Evolutionary conservation across 2,888 invertebrate genomes (phyloP).

Genomic region (Harmothoe impar): DNA sequence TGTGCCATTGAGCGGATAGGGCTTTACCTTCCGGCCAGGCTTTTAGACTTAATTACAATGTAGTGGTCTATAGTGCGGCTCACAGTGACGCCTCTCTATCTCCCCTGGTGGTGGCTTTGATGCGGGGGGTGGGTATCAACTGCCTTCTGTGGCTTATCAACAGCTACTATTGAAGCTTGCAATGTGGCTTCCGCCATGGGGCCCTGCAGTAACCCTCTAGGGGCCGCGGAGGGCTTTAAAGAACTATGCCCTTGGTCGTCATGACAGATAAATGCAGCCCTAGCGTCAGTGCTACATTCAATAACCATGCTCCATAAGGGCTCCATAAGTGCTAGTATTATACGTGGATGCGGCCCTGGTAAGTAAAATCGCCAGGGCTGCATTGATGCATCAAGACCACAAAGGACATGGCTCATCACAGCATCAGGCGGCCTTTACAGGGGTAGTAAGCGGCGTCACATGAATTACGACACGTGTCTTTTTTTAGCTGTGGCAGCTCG

Average conservation of each 20-base stretch:
- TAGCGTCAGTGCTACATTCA: too few species aligned
- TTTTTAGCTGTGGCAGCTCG: neutral
- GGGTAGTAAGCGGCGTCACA: neutral
- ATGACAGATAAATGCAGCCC: too few species aligned
- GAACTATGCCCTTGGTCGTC: too few species aligned
- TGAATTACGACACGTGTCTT: slow-evolving; percentile 1
- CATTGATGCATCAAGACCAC: too few species aligned
- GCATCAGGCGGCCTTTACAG: too few species aligned
- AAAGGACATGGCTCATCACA: too few species aligned
- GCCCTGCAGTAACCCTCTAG: too few species aligned
- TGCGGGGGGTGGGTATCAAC: neutral
- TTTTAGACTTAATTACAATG: slow-evolving; percentile 24
- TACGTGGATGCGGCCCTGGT: too few species aligned
- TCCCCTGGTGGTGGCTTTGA: slow-evolving; percentile 17
- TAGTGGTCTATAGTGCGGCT: neutral
- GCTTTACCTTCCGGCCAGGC: neutral
- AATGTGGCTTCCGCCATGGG: slow-evolving; percentile 15
- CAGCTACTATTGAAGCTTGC: slow-evolving; percentile 9
- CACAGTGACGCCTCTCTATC: neutral
- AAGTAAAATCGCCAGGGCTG: too few species aligned
- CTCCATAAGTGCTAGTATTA: too few species aligned
- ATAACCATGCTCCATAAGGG: too few species aligned
- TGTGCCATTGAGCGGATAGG: neutral
- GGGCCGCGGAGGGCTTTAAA: too few species aligned
- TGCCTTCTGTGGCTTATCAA: neutral